phyloP scores from a whole-genome alignment of 2,888 invertebrate genomes.

The Hylaea fasciaria region DNA sequence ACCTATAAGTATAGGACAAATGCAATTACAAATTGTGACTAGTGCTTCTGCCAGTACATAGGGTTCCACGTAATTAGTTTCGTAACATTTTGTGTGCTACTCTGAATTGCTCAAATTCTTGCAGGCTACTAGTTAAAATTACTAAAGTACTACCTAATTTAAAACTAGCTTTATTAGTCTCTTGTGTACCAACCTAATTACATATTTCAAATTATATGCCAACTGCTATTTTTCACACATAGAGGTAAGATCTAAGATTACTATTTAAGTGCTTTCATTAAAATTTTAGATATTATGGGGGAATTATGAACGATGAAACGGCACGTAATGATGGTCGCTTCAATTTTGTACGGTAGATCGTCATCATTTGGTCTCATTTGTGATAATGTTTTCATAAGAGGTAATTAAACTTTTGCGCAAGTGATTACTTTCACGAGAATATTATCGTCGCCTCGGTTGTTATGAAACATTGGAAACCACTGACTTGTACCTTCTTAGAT shows the following conservation, averaged over 20 bases:
- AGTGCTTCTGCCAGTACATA: slow-evolving; percentile 2
- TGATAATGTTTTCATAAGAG: too few relatives aligned
- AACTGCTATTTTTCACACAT: slow-evolving; percentile 17
- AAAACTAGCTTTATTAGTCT: neutral
- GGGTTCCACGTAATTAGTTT: slow-evolving; percentile 3
- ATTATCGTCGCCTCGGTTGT: too few relatives aligned
- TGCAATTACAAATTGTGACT: slow-evolving; percentile 6
- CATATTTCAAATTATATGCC: slow-evolving; percentile 6
- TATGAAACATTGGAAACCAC: too few relatives aligned
- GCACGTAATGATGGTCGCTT: too few relatives aligned
- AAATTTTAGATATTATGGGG: neutral
- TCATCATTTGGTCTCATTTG: too few relatives aligned
- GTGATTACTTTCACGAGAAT: too few relatives aligned
- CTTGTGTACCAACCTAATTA: slow-evolving; percentile 3
- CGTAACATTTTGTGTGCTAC: slow-evolving; percentile 6
- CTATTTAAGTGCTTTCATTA: slow-evolving; percentile 26
- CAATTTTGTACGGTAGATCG: too few relatives aligned
- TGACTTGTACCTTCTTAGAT: too few relatives aligned
- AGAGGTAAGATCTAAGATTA: slow-evolving; percentile 7
- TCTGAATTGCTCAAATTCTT: slow-evolving; percentile 11
- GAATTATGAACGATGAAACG: neutral
- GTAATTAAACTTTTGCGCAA: too few relatives aligned
- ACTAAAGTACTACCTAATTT: neutral
- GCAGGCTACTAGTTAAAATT: slow-evolving; percentile 1
- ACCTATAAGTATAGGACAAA: neutral